Evolutionary conservation across 2,797 vertebrate genomes (phyloP).

Genomic region (Falco novaeseelandiae): DNA sequence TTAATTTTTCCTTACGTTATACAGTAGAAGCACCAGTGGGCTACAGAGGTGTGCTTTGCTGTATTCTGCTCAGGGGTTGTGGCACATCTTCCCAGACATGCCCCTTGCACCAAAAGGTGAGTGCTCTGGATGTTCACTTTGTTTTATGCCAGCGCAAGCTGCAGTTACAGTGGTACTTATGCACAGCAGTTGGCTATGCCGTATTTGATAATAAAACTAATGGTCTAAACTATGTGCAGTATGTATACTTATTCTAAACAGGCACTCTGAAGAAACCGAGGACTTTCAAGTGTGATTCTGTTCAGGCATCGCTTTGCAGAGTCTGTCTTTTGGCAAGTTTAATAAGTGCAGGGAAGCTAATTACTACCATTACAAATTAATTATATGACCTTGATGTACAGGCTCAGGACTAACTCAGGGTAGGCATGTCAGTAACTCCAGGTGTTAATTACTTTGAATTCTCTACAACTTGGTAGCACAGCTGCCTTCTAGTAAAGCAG

Average conservation of each 20-base stretch:
- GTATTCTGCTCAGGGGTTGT: neutral
- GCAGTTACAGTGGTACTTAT: neutral
- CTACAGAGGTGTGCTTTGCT: too few species aligned
- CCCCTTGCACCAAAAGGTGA: neutral
- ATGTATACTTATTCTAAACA: neutral
- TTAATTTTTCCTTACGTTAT: neutral
- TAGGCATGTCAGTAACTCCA: neutral
- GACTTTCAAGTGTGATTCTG: neutral
- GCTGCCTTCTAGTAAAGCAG: neutral
- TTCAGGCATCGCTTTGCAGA: neutral
- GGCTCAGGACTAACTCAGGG: neutral
- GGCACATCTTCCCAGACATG: neutral
- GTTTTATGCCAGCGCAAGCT: neutral
- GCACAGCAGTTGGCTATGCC: neutral
- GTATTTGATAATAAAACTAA: neutral
- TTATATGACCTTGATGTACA: neutral
- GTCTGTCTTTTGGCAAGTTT: neutral
- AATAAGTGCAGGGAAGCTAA: neutral
- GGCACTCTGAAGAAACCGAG: neutral
- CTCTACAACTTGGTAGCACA: neutral
- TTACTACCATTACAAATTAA: neutral
- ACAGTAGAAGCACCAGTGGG: neutral
- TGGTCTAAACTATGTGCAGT: neutral
- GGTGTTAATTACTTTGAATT: neutral
- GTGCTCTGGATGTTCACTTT: accelerated